Evolutionary conservation across 2,797 vertebrate species (phyloP), one percentile per base, ranked within the genome.

Genomic region (Synanceia verrucosa): DNA sequence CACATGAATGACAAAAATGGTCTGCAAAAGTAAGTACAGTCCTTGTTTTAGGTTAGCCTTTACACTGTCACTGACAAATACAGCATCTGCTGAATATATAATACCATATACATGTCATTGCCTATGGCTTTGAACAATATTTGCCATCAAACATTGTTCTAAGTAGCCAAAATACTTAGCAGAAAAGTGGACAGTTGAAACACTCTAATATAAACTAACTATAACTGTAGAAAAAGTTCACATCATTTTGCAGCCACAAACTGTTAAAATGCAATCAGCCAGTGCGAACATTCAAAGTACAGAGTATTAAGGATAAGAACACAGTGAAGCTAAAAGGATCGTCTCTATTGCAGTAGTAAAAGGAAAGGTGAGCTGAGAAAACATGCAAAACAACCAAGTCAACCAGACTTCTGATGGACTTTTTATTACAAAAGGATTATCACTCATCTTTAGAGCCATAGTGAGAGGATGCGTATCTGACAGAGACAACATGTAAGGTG

Each of bases 11-110:
- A 71, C 59, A 76, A 63, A 65, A n/a, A 56, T 6, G 23, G 23
- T 64, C 43, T 72, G 44, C 41, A 76, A 79, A 58, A 79, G 36
- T 46, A 60, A 60, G 47, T 57, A 28, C 31, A 55, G 24, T 59
- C 39, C 29, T 56, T 62, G 28, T 72, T 60, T 64, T 28, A 21
- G 16, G 63, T 43, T 33, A 2, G 26, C 13, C 39, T 33, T 56
- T 21, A 41, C n/a, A 43, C 23, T 41, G 36, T 26, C 0, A 61
- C 24, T 31, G 14, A 50, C 50, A 33, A 62, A 51, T 23, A n/a
- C 11, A 34, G 62, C 23, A 26, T 24, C 33, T 52, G 29, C 7
- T 67, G 26, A 52, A 11, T 28, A 26, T 37, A 53, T 62, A 39
- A 55, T 34, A 70, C 18, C 6, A 41, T 23, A 46, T 26, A 53